These are phyloP conservation scores for Deilephila porcellus DNA, from an alignment of 2,888 invertebrate genomes.

Conservation along the genomic window DNA sequence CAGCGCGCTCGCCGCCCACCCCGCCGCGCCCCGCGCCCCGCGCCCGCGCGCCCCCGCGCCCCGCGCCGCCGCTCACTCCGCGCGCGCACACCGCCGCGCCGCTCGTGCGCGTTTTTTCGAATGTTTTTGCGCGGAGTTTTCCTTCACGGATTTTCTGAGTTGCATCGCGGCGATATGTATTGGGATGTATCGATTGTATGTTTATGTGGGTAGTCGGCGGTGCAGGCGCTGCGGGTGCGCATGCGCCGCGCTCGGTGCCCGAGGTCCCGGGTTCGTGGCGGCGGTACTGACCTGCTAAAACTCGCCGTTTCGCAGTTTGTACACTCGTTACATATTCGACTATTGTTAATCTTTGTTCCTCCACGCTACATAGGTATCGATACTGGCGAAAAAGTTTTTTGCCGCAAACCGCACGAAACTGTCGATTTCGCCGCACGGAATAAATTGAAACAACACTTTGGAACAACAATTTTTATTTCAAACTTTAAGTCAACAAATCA, in stretches of 20 bases:
- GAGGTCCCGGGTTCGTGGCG: conserved; percentile 68
- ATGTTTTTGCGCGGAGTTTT: conserved; percentile 64
- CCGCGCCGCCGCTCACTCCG: conserved; percentile 60
- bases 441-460: conserved; percentile 4
- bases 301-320: conserved; percentile 47
- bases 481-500: conserved; percentile 3
- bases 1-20: conserved; percentile 44
- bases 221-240: conserved; percentile 49
- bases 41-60: conserved; percentile 55
- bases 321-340: conserved; percentile 34
- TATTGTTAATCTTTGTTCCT: conserved; percentile 46
- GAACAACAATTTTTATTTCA: not conserved
- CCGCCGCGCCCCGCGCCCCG: conserved; percentile 38
- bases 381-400: not conserved
- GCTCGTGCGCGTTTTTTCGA: conserved; percentile 68
- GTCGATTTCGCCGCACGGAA: not conserved
- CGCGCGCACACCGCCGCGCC: conserved; percentile 62
- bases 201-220: conserved; percentile 38
- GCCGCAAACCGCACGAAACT: not conserved
- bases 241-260: conserved; percentile 64
- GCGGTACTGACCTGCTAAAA: conserved; percentile 56
- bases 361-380: not conserved
- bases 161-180: conserved; percentile 29
- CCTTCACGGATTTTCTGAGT: conserved; percentile 66
- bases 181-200: conserved; percentile 27